Percentiles rank a stretch among this genome's conserved stretches.
Conservation (phyloP, 2,113 vertebrate genomes). For the Columbina picui region DNA sequence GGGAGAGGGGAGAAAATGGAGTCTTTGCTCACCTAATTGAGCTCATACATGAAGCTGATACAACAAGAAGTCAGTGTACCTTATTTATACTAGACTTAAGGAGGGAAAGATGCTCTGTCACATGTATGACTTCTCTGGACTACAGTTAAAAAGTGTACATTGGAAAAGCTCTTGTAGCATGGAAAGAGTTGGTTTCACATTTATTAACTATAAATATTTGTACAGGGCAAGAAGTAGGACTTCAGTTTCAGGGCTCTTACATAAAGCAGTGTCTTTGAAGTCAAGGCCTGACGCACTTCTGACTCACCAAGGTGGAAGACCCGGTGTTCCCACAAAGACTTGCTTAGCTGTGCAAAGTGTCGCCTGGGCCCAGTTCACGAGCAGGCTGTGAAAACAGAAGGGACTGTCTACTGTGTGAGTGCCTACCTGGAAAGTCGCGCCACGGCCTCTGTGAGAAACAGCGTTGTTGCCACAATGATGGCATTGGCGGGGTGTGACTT, state of each 20-base stretch:
- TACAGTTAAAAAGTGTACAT: background rate
- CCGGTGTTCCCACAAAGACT: background rate
- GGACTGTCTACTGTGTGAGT: background rate
- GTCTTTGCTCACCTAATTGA: background rate
- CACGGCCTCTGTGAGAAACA: background rate
- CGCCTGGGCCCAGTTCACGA: background rate
- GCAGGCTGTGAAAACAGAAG: background rate
- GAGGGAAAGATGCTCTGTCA: background rate
- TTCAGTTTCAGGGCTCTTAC: background rate
- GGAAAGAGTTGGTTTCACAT: background rate
- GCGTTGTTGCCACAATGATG: accelerated
- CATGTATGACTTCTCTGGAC: background rate
- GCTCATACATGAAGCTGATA: background rate
- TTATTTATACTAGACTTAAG: background rate
- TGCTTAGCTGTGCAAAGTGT: background rate
- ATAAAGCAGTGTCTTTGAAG: constrained; percentile 10
- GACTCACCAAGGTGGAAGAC: background rate
- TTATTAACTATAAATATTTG: background rate
- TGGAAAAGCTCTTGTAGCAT: background rate
- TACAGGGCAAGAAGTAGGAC: background rate
- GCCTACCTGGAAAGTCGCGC: background rate
- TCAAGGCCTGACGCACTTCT: background rate
- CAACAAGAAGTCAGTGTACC: background rate
- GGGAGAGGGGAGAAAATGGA: accelerated
- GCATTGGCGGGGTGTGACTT: background rate